These are phyloP conservation scores for Sebastes iracundus DNA, from an alignment of 2,797 vertebrate genomes.

Conservation along the genomic window DNA sequence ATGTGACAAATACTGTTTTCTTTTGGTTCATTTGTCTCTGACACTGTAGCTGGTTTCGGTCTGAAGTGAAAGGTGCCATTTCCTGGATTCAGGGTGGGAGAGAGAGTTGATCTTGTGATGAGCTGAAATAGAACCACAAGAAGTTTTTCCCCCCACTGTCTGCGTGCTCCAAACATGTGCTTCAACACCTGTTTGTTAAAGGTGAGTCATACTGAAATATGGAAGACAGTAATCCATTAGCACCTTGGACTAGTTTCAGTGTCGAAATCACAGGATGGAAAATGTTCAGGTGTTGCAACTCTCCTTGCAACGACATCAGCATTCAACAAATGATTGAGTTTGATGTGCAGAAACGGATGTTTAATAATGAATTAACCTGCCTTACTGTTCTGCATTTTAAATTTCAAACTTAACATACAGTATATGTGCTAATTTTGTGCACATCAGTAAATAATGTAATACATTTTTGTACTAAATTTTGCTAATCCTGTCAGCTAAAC, in stretches of 20 bases:
- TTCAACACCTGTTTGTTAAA: background rate
- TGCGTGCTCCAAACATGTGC: background rate
- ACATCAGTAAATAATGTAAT: background rate
- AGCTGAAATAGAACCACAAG: background rate
- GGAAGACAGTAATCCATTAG: background rate
- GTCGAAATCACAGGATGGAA: background rate
- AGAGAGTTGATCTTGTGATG: background rate
- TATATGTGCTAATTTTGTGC: background rate
- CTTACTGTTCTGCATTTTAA: background rate
- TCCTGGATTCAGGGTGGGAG: conserved; percentile 39
- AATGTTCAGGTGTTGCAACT: background rate
- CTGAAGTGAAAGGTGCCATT: conserved; percentile 53
- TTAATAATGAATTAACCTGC: background rate
- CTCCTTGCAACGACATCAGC: background rate
- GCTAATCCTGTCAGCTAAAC: too few relatives aligned
- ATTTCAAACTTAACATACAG: background rate
- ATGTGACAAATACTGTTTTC: background rate
- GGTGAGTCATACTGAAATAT: background rate
- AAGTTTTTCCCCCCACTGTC: background rate
- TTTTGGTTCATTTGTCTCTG: background rate
- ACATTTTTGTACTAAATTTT: too few relatives aligned
- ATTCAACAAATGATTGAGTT: background rate
- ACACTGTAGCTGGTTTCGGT: conserved; percentile 32
- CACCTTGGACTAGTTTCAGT: background rate
- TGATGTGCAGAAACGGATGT: background rate